Evolutionary conservation across 2,113 vertebrate species (phyloP).

Genomic region (Reinhardtius hippoglossoides): DNA sequence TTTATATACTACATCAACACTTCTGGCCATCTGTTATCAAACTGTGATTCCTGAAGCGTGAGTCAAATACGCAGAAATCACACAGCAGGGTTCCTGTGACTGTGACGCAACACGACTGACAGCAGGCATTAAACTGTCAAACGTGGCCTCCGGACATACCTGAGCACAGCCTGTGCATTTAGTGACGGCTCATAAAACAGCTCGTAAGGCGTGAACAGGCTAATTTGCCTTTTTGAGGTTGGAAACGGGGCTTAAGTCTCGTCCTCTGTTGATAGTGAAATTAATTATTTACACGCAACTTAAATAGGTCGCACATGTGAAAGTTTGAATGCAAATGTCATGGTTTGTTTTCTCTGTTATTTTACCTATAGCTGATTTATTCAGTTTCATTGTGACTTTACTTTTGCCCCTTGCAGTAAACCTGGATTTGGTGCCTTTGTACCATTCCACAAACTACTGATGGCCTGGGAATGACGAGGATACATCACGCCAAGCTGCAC

Average conservation of each 20-base stretch:
- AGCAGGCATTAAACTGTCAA: not conserved
- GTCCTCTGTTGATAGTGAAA: not conserved
- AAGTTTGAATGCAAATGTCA: not conserved
- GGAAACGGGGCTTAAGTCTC: not conserved
- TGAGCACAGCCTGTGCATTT: not conserved
- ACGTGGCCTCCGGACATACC: constrained; percentile 1
- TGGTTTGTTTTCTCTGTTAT: not conserved
- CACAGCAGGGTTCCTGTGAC: too few relatives aligned
- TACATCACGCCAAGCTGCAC: not conserved
- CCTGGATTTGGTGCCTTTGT: constrained; percentile 81
- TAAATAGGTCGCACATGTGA: not conserved
- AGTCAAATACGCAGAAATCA: too few relatives aligned
- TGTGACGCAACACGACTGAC: not conserved
- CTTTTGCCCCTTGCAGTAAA: constrained; percentile 65
- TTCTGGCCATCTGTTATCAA: too few relatives aligned
- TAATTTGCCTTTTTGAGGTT: too few relatives aligned
- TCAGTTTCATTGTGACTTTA: not conserved
- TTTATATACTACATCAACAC: too few relatives aligned
- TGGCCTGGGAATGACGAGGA: constrained; percentile 83
- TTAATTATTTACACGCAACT: not conserved
- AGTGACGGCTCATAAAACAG: constrained; percentile 8
- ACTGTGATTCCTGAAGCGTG: too few relatives aligned
- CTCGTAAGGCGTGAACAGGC: not conserved
- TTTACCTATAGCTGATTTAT: not conserved
- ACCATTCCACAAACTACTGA: constrained; percentile 82